These are phyloP conservation scores for Euphonia xanthogaster DNA, from an alignment of 2,797 vertebrate genomes.

Conservation along the genomic window DNA sequence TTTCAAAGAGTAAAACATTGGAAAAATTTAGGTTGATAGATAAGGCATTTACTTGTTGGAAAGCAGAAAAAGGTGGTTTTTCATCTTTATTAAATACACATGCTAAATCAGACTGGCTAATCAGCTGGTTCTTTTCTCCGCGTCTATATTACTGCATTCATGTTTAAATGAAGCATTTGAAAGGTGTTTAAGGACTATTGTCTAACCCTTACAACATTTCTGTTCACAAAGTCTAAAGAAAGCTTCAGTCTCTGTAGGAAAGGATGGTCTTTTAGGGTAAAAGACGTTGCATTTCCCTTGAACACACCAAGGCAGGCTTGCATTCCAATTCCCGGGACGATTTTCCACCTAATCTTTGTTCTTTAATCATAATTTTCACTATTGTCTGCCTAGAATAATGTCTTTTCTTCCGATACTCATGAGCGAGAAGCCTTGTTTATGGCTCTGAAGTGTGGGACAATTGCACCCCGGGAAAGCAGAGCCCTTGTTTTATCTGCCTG, in stretches of 20 bases:
- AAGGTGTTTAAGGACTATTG: slow-evolving; percentile 7
- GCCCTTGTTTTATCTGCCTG: background rate
- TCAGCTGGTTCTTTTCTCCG: slow-evolving; percentile 9
- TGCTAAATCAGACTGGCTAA: slow-evolving; percentile 27
- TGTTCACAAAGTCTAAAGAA: background rate
- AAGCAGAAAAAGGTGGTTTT: slow-evolving; percentile 5
- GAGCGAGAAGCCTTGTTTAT: slow-evolving; percentile 1
- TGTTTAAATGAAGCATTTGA: slow-evolving; percentile 39
- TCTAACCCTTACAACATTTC: slow-evolving; percentile 2
- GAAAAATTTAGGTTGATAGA: slow-evolving; percentile 37
- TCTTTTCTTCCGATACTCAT: background rate
- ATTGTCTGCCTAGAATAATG: background rate
- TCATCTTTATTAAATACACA: slow-evolving; percentile 15
- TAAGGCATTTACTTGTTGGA: slow-evolving; percentile 40
- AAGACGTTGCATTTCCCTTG: slow-evolving; percentile 5
- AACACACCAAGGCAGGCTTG: background rate
- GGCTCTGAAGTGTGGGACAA: background rate
- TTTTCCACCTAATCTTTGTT: background rate
- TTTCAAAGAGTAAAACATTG: slow-evolving; percentile 8
- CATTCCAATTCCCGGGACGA: slow-evolving; percentile 1
- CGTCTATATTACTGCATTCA: background rate
- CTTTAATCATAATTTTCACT: slow-evolving; percentile 56
- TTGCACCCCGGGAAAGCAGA: background rate
- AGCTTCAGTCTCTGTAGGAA: slow-evolving; percentile 14
- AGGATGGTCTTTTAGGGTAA: background rate